Conservation (phyloP, 2,888 invertebrate genomes). For the Orthonevra nobilis region DNA sequence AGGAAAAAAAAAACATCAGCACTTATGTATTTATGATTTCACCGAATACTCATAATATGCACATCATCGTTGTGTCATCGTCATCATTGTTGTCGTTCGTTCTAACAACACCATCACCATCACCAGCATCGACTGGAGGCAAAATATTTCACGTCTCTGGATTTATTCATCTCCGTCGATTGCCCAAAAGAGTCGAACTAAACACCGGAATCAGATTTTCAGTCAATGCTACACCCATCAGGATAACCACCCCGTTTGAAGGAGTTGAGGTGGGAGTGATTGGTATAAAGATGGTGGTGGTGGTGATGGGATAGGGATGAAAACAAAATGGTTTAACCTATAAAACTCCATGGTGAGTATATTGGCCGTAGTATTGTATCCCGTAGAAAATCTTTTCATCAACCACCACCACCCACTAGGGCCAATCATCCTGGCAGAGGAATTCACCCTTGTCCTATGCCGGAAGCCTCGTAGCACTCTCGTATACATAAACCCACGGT, state of each 20-base stretch:
- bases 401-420: slow-evolving; percentile 58
- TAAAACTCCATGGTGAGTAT: slow-evolving; percentile 55
- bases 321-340: slow-evolving; percentile 71
- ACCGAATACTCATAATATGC: slow-evolving; percentile 51
- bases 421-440: slow-evolving; percentile 40
- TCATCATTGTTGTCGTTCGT: slow-evolving; percentile 33
- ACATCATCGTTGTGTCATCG: slow-evolving; percentile 61
- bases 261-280: slow-evolving; percentile 16
- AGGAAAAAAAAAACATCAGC: slow-evolving; percentile 17
- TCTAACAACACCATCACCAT: slow-evolving; percentile 41
- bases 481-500: slow-evolving; percentile 25
- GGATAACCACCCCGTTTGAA: slow-evolving; percentile 18
- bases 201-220: slow-evolving; percentile 49
- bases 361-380: slow-evolving; percentile 58
- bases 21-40: slow-evolving; percentile 62
- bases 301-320: slow-evolving; percentile 41
- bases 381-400: slow-evolving; percentile 35
- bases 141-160: slow-evolving; percentile 63
- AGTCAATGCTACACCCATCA: slow-evolving; percentile 54
- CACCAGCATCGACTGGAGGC: slow-evolving; percentile 56
- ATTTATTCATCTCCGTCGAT: slow-evolving; percentile 56
- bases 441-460: slow-evolving; percentile 14
- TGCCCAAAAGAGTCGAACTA: slow-evolving; percentile 63
- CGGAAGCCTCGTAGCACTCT: not conserved
- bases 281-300: slow-evolving; percentile 12